Evolutionary conservation across 2,888 invertebrate genomes (phyloP), one percentile per base, ranked within the genome.

Genomic region (Mesodorylaimus sp.): DNA sequence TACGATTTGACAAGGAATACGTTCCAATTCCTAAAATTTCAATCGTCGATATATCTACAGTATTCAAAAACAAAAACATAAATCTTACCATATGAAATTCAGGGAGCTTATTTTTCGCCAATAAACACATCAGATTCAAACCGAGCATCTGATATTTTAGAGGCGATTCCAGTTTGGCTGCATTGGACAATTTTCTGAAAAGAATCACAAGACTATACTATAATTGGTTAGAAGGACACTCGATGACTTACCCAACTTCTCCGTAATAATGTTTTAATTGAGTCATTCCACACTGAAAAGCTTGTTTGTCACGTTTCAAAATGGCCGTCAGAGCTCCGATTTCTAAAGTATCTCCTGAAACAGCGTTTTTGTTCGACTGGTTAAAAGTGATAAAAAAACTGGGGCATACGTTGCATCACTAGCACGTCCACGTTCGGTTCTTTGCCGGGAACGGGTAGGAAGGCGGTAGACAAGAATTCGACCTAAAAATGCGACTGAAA

Each of bases 211-310:
- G n/a, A n/a, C n/a, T n/a, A n/a, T n/a, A n/a, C n/a, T n/a, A n/a
- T n/a, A n/a, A n/a, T n/a, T n/a, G n/a, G n/a, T n/a, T n/a, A 32
- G 10, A 10, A 16, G 36, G 36, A 10, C 16, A 32, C 10, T 32
- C 16, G 36, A n/a, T 7, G 28, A 63, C 76, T 73, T 70, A 81
- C 79, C 78, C 80, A 68, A 83, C 83, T 70, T 95, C 93, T 65
- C 87, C 83, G 69, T 97, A 97, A 66, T 95, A 97, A 66, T 86
- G 86, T 69, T 95, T 93, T 43, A 97, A 71, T 69, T 95, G 93
- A 10, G 93, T 85, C 79, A 97, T 89, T 64, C 87, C 93, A 61
- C 93, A 76, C 66, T 97, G 93, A 69, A 95, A 97, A 0, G 87
- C 81, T 55, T 85, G 85, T 56, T 93, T 86, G 72, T 97, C 87